Percentiles rank a stretch among this genome's conserved stretches.
These are phyloP conservation scores for Sebastes schlegelii DNA, from an alignment of 2,113 vertebrate species.

Conservation along the genomic window DNA sequence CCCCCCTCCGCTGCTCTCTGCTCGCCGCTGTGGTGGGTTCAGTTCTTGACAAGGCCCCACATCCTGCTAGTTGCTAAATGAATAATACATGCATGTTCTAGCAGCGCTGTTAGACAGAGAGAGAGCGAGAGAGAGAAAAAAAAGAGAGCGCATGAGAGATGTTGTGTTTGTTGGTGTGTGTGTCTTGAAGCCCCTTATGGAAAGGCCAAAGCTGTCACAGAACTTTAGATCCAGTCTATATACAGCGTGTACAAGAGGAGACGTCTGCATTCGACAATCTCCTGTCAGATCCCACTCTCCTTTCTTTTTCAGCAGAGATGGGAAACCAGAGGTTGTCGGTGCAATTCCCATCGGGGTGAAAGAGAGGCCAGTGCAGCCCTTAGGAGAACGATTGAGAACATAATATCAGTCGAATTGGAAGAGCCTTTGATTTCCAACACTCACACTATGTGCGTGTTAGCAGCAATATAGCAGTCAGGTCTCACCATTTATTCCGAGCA, in stretches of 20 bases:
- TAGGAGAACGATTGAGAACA: slow-evolving; percentile 28
- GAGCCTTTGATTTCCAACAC: slow-evolving; percentile 45
- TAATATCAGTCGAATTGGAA: slow-evolving; percentile 16
- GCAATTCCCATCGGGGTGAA: slow-evolving; percentile 26
- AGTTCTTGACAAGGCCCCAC: slow-evolving; percentile 79
- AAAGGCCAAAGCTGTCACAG: slow-evolving; percentile 75
- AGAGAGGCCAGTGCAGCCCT: slow-evolving; percentile 8
- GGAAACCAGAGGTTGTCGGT: slow-evolving; percentile 31
- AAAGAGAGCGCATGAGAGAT: slow-evolving; percentile 29
- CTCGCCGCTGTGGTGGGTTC: slow-evolving; percentile 60
- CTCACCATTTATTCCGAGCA: slow-evolving; percentile 39
- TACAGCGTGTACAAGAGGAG: slow-evolving; percentile 35
- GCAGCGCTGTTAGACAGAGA: slow-evolving; percentile 59
- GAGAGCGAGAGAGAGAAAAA: slow-evolving; percentile 27
- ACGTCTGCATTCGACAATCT: slow-evolving; percentile 33
- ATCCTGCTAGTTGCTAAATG: slow-evolving; percentile 78
- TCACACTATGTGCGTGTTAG: neutral
- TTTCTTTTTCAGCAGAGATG: slow-evolving; percentile 31
- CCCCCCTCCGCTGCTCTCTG: slow-evolving; percentile 28
- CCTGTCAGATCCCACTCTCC: slow-evolving; percentile 1
- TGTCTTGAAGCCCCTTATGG: slow-evolving; percentile 60
- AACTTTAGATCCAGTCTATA: slow-evolving; percentile 68
- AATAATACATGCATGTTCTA: slow-evolving; percentile 81
- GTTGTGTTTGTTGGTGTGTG: slow-evolving; percentile 36
- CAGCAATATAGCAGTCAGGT: slow-evolving; percentile 24